These are phyloP conservation scores for Anoplophora glabripennis DNA, from an alignment of 1,140 invertebrate genomes.

Conservation along the genomic window DNA sequence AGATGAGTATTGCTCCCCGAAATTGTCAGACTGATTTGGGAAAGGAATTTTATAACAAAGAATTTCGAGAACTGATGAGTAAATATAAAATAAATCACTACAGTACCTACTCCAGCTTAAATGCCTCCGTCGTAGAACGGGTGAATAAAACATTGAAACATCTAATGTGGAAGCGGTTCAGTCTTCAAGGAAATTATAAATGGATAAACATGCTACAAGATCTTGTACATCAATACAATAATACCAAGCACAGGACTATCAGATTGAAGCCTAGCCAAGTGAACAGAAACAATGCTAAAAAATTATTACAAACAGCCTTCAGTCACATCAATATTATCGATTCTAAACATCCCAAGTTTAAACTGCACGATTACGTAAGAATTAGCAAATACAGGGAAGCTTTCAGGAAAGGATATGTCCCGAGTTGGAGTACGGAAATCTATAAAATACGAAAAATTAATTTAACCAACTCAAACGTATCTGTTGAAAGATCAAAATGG, in stretches of 20 bases:
- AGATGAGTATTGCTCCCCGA: slow-evolving; percentile 36
- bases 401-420: slow-evolving; percentile 38
- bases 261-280: slow-evolving; percentile 46
- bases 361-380: slow-evolving; percentile 27
- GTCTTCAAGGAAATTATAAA: slow-evolving; percentile 45
- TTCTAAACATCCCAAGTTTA: slow-evolving; percentile 27
- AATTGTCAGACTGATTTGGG: slow-evolving; percentile 51
- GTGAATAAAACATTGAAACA: slow-evolving; percentile 52
- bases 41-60: slow-evolving; percentile 47
- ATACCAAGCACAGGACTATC: slow-evolving; percentile 48
- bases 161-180: slow-evolving; percentile 51
- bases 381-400: slow-evolving; percentile 16
- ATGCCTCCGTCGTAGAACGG: slow-evolving; percentile 51
- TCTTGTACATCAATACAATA: slow-evolving; percentile 49
- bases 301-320: slow-evolving; percentile 21
- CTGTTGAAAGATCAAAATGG: background rate
- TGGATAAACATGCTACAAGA: slow-evolving; percentile 47
- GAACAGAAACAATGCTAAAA: slow-evolving; percentile 29
- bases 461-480: slow-evolving; percentile 13
- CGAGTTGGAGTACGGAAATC: slow-evolving; percentile 35
- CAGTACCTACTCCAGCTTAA: slow-evolving; percentile 48
- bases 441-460: slow-evolving; percentile 33
- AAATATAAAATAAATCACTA: slow-evolving; percentile 47
- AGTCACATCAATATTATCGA: slow-evolving; percentile 16
- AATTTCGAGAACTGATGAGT: slow-evolving; percentile 28